A percentile compares a stretch with the other conserved stretches of the same genome.
Conservation (phyloP, 2,797 vertebrate species). For the Muraenolepis orangiensis region DNA sequence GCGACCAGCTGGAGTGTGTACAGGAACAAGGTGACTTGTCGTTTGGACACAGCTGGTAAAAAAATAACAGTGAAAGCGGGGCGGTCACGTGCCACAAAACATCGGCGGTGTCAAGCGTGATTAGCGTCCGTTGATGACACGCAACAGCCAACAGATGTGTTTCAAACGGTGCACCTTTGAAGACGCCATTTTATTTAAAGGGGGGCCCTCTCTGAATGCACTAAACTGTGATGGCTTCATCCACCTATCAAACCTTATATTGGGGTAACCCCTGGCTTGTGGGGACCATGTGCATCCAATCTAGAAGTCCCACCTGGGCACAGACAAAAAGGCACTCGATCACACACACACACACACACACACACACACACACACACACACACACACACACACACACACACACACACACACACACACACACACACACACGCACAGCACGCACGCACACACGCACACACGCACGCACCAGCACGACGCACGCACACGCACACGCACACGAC, state of each 20-base stretch:
- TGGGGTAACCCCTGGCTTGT: slow-evolving; percentile 6
- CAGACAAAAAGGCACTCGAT: too few relatives aligned
- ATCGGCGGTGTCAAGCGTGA: slow-evolving; percentile 12
- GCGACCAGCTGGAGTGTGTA: background rate
- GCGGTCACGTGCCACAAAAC: slow-evolving; percentile 26
- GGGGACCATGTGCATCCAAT: background rate
- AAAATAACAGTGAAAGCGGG: slow-evolving; percentile 11
- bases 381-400: background rate
- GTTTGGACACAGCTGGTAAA: slow-evolving; percentile 4
- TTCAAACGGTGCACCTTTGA: background rate
- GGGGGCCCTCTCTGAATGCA: slow-evolving; percentile 3
- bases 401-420: slow-evolving; percentile 18
- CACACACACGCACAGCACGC: background rate
- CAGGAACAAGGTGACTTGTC: background rate
- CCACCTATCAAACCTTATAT: background rate
- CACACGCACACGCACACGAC: background rate
- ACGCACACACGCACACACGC: background rate
- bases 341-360: slow-evolving; percentile 1
- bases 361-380: slow-evolving; percentile 1
- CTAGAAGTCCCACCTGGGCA: too few relatives aligned
- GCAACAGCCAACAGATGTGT: slow-evolving; percentile 18
- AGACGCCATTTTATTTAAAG: slow-evolving; percentile 37
- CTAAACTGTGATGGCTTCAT: slow-evolving; percentile 5
- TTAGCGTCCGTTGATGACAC: slow-evolving; percentile 28
- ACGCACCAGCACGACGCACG: too few relatives aligned